Base-by-base conservation (phyloP, 1,140 invertebrate genomes). In the Acyrthosiphon pisum region DNA sequence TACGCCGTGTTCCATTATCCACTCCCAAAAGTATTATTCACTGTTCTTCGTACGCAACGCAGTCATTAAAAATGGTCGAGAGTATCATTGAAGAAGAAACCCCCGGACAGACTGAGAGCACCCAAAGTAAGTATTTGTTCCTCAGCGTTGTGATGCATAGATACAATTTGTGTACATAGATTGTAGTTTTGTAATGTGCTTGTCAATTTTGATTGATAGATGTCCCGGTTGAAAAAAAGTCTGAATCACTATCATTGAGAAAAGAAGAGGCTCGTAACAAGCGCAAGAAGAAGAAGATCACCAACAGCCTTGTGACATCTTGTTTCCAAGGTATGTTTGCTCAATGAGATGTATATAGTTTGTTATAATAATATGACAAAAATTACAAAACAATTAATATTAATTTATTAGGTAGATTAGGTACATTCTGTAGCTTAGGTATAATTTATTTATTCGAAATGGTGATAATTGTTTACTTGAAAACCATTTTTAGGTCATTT, bases 221-320 rank as follows among this genome's bases (percentile, higher is more conserved):
- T 94, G 93, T 94, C 94, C 86, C 94, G 94, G 81, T 94, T 94
- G 93, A 93, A 94, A 88, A 23, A 6, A 93, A 93, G 60, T 44
- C 95, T 93, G 95, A 96, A 94, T 96, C 97, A 94, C 95, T 97
- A 93, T 96, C 96, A 94, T 96, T 96, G 91, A 97, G 97, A 94
- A 98, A 98, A 95, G 97, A 98, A 94, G 97, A 98, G 95, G 98
- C 97, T 94, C 97, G 97, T 94, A 97, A 97, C 95, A 97, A 97
- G 95, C 96, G 98, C 94, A 97, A 97, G 94, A 98, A 97, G 96
- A 98, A 98, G 97, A 98, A 98, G 96, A 98, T 97, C 90, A 97
- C 97, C 84, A 97, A 97, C 94, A 98, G 97, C 92, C 96, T 98
- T 93, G 97, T 98, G 94, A 98, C 98, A 93, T 97, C 97, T 94